A percentile compares a stretch with the other conserved stretches of the same genome.
These are phyloP conservation scores for Chamaetylas fuelleborni DNA, from an alignment of 2,113 vertebrate species.

Conservation along the genomic window DNA sequence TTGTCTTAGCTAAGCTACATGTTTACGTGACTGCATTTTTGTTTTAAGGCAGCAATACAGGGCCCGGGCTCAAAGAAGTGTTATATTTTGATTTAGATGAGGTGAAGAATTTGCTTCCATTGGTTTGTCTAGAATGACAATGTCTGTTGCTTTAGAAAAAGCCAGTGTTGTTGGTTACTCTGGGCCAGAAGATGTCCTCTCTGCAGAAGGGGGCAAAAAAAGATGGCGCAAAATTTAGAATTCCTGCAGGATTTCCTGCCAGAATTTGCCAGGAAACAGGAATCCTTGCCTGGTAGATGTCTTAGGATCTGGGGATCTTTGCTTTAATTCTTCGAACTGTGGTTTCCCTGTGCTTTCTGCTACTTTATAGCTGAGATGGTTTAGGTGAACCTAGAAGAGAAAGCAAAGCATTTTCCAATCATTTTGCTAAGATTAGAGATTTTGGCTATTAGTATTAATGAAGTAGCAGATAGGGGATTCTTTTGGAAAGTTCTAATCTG, in stretches of 20 bases:
- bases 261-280: neutral
- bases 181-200: neutral
- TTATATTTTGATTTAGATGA: neutral
- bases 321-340: neutral
- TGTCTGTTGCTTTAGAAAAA: neutral
- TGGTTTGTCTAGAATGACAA: neutral
- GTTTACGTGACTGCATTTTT: neutral
- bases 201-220: neutral
- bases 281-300: neutral
- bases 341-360: neutral
- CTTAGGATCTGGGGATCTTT: neutral
- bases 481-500: neutral
- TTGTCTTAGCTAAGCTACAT: neutral
- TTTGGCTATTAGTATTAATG: neutral
- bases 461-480: neutral
- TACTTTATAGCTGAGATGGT: neutral
- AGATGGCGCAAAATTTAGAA: neutral
- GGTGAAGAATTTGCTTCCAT: neutral
- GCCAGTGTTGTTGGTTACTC: neutral
- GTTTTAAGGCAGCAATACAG: neutral
- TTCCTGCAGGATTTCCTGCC: neutral
- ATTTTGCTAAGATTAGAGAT: neutral
- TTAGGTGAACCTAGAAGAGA: neutral
- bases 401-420: neutral
- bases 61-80: neutral